phyloP scores from a whole-genome alignment of 2,888 invertebrate genomes.

The Ptycholaimellus sp. region DNA sequence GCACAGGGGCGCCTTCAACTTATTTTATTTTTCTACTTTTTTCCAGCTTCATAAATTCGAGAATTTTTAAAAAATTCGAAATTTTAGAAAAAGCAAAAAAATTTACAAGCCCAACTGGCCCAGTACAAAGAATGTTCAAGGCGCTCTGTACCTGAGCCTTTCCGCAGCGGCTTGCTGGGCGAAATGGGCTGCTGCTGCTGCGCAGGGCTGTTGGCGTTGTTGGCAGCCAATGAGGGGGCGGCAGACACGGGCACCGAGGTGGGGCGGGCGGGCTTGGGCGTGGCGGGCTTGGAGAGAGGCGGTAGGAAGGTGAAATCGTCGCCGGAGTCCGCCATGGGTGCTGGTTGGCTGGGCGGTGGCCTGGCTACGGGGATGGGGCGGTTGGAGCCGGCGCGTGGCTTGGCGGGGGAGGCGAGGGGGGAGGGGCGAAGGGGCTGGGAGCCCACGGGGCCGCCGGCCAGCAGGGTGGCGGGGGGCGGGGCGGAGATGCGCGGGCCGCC shows the following conservation, averaged over 20 bases:
- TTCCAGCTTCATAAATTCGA: no score
- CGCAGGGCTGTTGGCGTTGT: conserved; percentile 6
- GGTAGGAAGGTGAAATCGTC: conserved; percentile 22
- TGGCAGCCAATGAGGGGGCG: conserved; percentile 2
- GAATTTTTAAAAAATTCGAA: no score
- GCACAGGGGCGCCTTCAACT: conserved; percentile 13
- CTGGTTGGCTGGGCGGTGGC: no score
- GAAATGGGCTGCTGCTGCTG: neutral
- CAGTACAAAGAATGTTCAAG: conserved; percentile 1
- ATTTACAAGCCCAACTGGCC: no score
- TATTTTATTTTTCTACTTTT: conserved; percentile 1
- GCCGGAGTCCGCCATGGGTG: conserved; percentile 15
- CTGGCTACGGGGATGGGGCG: no score
- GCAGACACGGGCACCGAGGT: conserved; percentile 1
- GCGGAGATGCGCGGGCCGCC: no score
- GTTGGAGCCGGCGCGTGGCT: no score
- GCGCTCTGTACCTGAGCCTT: conserved; percentile 13
- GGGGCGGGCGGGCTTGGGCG: conserved; percentile 2
- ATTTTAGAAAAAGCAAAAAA: no score
- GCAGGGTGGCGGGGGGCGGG: no score
- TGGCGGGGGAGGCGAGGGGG: no score
- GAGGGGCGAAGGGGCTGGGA: no score
- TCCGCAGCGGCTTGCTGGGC: conserved; percentile 13
- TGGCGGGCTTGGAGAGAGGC: conserved; percentile 10
- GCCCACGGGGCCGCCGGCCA: no score